Conservation (phyloP, 2,797 vertebrate species). For the Kryptolebias ocellatus region DNA sequence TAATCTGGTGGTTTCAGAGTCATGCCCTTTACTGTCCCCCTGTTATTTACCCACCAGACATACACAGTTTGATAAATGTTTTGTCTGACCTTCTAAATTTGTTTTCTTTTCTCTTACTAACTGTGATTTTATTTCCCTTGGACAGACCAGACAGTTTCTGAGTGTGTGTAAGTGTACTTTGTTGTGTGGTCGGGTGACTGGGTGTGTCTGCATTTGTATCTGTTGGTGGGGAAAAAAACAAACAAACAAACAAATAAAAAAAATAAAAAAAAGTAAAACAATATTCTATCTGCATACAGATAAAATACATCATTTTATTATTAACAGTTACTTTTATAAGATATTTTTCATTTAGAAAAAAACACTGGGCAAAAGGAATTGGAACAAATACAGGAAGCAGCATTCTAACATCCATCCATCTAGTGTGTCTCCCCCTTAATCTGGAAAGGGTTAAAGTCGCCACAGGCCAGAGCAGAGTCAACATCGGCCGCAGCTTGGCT, state of each 20-base stretch:
- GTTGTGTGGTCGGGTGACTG: conserved; percentile 14
- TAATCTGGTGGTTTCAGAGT: conserved; percentile 76
- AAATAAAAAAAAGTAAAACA: conserved; percentile 24
- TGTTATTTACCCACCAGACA: conserved; percentile 81
- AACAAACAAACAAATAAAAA: conserved; percentile 1
- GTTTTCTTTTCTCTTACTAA: conserved; percentile 75
- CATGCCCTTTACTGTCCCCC: conserved; percentile 81
- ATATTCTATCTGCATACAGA: conserved; percentile 25
- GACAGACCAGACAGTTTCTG: conserved; percentile 60
- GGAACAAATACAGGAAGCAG: conserved; percentile 23
- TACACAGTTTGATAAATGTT: conserved; percentile 81
- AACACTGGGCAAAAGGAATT: conserved; percentile 25
- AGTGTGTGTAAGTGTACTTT: conserved; percentile 23
- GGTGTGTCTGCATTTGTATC: conserved; percentile 29
- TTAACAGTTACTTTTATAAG: conserved; percentile 35
- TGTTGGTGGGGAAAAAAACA: background rate
- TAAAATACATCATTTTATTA: conserved; percentile 39
- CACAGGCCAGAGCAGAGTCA: conserved; percentile 86
- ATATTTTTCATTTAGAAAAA: conserved; percentile 39
- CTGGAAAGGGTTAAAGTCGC: conserved; percentile 86
- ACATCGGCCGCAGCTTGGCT: conserved; percentile 86
- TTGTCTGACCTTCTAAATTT: conserved; percentile 79
- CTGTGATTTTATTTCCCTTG: conserved; percentile 77
- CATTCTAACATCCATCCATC: conserved; percentile 47
- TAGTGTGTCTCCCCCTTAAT: conserved; percentile 45